Base-by-base conservation (phyloP, 2,113 vertebrate genomes). In the Gobio gobio region DNA sequence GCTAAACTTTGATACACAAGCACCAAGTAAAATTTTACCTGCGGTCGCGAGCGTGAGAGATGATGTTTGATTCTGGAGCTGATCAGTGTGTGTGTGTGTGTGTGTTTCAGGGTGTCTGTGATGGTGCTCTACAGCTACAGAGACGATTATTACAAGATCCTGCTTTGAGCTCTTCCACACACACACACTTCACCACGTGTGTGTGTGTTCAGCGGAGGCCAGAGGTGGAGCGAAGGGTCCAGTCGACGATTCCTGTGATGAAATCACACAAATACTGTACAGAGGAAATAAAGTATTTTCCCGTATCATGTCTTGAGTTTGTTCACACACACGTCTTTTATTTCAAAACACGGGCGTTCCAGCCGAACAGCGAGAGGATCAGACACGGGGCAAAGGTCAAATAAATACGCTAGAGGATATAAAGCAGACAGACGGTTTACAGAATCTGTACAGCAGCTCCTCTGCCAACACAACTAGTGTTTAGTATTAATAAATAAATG, bases 61-160 rank as follows among this genome's bases (percentile, higher is more conserved):
- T n/a, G n/a, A n/a, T n/a, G n/a, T n/a, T n/a, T n/a, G n/a, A n/a
- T n/a, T n/a, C n/a, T n/a, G n/a, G n/a, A n/a, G n/a, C n/a, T n/a
- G n/a, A n/a, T n/a, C n/a, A n/a, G n/a, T n/a, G n/a, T n/a, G 0
- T 90, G 20, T 47, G 51, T 89, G 92, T 79, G 49, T 56, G 2
- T 56, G 54, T 56, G 54, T 94, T 91, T 22, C 94, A 99, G 98
- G 91, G 94, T 97, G 86, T 94, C 96, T 7, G 93, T 96, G 26
- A 94, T 99, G 51, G 94, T 99, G 85, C 93, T 99, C 64, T 99
- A 99, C 92, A 99, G 97, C 93, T 98, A 97, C 92, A 95, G 92
- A 91, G 97, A 98, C 0, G 98, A 99, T 88, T 97, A 96, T 90
- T 97, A 97, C 93, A 97, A 97, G 93, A 94, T 97, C 91, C 94